Percentiles rank a stretch among this genome's conserved stretches.
Evolutionary conservation across 2,888 invertebrate species (phyloP).

Genomic region (Netelia fuscicornis): DNA sequence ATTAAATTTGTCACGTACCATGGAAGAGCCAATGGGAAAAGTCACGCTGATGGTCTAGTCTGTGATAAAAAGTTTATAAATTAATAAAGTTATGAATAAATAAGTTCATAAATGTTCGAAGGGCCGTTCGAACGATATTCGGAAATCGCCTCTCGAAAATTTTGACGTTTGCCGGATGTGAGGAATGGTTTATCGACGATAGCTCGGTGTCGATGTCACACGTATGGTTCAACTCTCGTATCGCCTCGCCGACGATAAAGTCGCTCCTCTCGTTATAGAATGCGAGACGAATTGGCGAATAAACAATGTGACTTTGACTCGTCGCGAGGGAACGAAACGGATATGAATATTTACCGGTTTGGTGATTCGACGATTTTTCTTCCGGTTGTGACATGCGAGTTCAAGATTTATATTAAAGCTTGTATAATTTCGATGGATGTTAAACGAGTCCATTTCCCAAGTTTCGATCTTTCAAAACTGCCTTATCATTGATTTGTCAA

Average conservation of each 20-base stretch:
- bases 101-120: too few relatives aligned
- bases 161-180: too few relatives aligned
- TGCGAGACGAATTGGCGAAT: conserved; percentile 66
- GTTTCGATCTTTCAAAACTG: neutral
- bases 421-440: neutral
- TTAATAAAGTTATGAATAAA: too few relatives aligned
- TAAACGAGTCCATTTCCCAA: neutral
- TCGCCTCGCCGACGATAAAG: neutral
- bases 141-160: too few relatives aligned
- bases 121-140: too few relatives aligned
- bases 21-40: too few relatives aligned
- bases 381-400: conserved; percentile 39
- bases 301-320: conserved; percentile 64
- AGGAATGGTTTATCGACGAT: neutral
- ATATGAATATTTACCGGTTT: conserved; percentile 74
- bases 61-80: too few relatives aligned
- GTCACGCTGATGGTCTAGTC: too few relatives aligned
- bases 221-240: conserved; percentile 8
- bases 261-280: conserved; percentile 33
- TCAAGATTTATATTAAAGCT: conserved; percentile 37
- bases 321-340: conserved; percentile 52
- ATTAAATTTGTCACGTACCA: too few relatives aligned
- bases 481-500: conserved; percentile 22
- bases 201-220: neutral
- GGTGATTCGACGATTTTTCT: conserved; percentile 74